Conservation (phyloP, 2,888 invertebrate genomes). For the Cephus runcator region DNA sequence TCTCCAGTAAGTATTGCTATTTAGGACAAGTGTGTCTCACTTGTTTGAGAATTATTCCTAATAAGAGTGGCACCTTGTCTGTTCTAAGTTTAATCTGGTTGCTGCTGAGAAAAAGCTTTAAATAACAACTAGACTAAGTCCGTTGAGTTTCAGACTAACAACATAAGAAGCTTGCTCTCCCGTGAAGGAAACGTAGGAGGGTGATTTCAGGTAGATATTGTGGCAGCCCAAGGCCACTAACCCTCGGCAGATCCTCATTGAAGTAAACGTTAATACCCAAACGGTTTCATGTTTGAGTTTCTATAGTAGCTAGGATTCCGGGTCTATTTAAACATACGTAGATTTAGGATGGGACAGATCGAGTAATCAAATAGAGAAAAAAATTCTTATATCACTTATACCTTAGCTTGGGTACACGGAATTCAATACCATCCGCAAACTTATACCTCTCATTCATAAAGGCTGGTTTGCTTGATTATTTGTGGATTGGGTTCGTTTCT, state of each 20-base stretch:
- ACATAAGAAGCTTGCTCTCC: background rate
- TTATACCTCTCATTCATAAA: background rate
- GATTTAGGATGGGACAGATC: background rate
- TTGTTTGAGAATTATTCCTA: background rate
- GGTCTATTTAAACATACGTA: background rate
- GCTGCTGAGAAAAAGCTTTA: background rate
- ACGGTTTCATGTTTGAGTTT: background rate
- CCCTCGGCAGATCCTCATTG: background rate
- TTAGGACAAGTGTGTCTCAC: background rate
- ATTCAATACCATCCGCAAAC: background rate
- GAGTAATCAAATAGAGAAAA: background rate
- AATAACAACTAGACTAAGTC: background rate
- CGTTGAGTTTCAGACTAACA: background rate
- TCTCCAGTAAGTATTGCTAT: no score
- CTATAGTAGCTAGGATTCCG: background rate
- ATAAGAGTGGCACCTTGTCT: background rate
- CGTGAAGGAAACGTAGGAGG: background rate
- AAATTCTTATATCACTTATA: background rate
- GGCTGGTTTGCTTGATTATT: background rate
- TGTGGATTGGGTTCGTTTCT: background rate
- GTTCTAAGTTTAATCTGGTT: background rate
- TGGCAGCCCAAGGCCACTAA: conserved; percentile 1
- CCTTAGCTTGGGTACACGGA: background rate
- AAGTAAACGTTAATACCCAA: conserved; percentile 1
- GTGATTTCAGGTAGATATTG: background rate